Evolutionary conservation across 2,797 vertebrate species (phyloP).

Genomic region (Cossypha heuglini): DNA sequence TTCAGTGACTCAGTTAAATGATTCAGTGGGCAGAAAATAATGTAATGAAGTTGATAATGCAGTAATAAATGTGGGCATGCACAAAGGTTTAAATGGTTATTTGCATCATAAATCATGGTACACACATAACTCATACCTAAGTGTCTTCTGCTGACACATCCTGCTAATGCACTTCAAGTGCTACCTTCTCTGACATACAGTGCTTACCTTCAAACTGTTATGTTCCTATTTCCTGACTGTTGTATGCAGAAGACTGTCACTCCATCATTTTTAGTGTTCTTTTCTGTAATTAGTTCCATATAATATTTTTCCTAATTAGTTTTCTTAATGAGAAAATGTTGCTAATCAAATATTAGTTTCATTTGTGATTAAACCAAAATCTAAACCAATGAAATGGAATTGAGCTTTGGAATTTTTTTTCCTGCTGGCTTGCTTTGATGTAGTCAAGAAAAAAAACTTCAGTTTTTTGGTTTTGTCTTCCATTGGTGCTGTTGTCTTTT

Average conservation of each 20-base stretch:
- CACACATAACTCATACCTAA: not conserved
- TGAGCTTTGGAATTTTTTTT: not conserved
- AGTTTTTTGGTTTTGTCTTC: not conserved
- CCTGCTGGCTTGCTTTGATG: not conserved
- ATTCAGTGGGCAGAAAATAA: constrained; percentile 3
- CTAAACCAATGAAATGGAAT: not conserved
- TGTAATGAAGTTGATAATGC: not conserved
- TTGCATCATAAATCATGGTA: constrained; percentile 30
- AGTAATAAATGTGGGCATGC: not conserved
- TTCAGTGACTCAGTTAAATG: constrained; percentile 29
- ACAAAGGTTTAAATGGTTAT: constrained; percentile 22
- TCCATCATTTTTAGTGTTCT: not conserved
- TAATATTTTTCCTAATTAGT: not conserved
- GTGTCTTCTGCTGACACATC: constrained; percentile 14
- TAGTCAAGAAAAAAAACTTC: not conserved
- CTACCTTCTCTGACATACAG: not conserved
- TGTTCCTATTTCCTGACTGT: not conserved
- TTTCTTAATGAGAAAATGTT: not conserved
- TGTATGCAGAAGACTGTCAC: not conserved
- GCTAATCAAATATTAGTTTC: not conserved
- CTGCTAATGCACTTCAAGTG: constrained; percentile 17
- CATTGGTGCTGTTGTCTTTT: not conserved
- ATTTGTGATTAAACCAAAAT: not conserved
- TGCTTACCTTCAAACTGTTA: not conserved
- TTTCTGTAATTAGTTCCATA: not conserved